Conservation (phyloP, 1,140 invertebrate genomes). For the Trissolcus basalis region DNA sequence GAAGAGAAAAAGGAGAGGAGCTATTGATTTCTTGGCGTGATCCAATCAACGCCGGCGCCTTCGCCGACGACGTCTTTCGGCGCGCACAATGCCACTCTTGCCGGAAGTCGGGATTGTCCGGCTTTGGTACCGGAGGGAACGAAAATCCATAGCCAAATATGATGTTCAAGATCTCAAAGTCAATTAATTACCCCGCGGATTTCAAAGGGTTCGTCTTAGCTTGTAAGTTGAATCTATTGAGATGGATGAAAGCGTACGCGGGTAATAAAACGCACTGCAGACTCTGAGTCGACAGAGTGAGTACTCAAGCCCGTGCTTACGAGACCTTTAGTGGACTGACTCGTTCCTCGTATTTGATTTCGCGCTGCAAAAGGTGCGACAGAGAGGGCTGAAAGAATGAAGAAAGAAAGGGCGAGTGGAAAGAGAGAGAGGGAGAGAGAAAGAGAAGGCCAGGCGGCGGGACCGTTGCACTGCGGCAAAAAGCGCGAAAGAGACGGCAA, state of each 20-base stretch:
- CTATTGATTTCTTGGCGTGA: slow-evolving; percentile 74
- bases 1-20: slow-evolving; percentile 45
- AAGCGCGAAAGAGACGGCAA: slow-evolving; percentile 64
- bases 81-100: slow-evolving; percentile 41
- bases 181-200: not conserved
- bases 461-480: slow-evolving; percentile 32
- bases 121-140: too few species aligned
- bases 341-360: slow-evolving; percentile 63
- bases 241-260: slow-evolving; percentile 50
- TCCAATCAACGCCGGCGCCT: slow-evolving; percentile 74
- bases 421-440: slow-evolving; percentile 8
- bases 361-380: slow-evolving; percentile 40
- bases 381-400: slow-evolving; percentile 31
- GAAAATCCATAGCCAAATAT: too few species aligned
- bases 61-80: slow-evolving; percentile 44
- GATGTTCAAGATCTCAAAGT: not conserved
- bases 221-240: slow-evolving; percentile 45
- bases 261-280: slow-evolving; percentile 55
- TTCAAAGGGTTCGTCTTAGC: not conserved
- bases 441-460: slow-evolving; percentile 15
- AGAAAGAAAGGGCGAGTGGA: slow-evolving; percentile 16
- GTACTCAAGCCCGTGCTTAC: slow-evolving; percentile 54
- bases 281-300: slow-evolving; percentile 57
- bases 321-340: slow-evolving; percentile 59
- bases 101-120: not conserved